These are phyloP conservation scores for Dermochelys coriacea DNA, from an alignment of 2,797 vertebrate species.

Conservation along the genomic window DNA sequence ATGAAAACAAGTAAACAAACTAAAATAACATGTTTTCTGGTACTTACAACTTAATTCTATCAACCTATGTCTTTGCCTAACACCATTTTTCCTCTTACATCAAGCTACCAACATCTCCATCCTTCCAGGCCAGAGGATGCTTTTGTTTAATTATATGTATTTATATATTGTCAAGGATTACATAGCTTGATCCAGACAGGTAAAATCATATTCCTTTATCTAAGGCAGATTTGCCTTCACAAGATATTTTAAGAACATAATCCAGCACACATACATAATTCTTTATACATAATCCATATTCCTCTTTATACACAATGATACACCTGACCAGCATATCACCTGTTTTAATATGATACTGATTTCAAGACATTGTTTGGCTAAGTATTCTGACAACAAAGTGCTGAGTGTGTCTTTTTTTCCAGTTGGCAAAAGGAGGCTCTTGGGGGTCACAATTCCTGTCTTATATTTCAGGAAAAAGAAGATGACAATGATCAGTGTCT, in stretches of 20 bases:
- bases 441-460: not conserved
- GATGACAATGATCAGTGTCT: not conserved
- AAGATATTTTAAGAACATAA: not conserved
- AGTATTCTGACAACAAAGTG: not conserved
- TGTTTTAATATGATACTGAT: no score
- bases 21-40: not conserved
- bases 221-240: no score
- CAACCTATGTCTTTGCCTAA: not conserved
- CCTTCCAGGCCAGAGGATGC: not conserved
- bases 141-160: not conserved
- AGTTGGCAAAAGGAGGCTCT: no score
- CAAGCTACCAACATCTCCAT: not conserved
- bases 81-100: not conserved
- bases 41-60: not conserved
- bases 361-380: no score
- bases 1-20: not conserved
- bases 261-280: not conserved
- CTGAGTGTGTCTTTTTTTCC: not conserved
- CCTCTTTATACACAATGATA: not conserved
- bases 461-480: no score
- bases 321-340: not conserved
- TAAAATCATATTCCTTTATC: not conserved
- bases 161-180: not conserved
- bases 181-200: not conserved
- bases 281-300: not conserved